A percentile compares a stretch with the other conserved stretches of the same genome.
phyloP scores from a whole-genome alignment of 2,888 invertebrate genomes.

The Andrena minutula region DNA sequence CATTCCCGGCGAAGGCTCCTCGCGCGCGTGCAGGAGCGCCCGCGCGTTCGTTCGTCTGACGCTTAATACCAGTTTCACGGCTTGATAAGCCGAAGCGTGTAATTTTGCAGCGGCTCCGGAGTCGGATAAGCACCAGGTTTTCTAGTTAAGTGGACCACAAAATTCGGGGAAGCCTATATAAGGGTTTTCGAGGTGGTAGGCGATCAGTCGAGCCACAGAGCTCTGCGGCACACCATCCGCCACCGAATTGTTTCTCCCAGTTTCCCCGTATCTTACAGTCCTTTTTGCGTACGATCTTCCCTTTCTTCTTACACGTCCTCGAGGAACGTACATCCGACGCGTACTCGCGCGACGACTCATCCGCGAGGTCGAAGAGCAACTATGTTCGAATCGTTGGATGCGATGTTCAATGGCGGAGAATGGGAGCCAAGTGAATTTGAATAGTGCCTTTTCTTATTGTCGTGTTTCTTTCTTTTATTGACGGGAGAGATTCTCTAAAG shows the following conservation, averaged over 20 bases:
- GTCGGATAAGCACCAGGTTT: slow-evolving; percentile 87
- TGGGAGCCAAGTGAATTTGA: neutral
- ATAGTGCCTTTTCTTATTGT: neutral
- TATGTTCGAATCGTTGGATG: too few species aligned
- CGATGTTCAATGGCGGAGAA: too few species aligned
- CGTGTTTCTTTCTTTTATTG: neutral
- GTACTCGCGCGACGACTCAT: neutral
- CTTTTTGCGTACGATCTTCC: neutral
- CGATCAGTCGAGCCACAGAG: slow-evolving; percentile 80
- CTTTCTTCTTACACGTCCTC: neutral
- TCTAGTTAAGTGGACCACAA: slow-evolving; percentile 88
- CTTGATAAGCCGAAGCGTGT: slow-evolving; percentile 87
- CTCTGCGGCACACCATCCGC: slow-evolving; percentile 74
- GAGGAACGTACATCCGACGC: neutral
- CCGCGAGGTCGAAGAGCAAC: neutral
- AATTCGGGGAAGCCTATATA: slow-evolving; percentile 88
- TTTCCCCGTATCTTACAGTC: neutral
- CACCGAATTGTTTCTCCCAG: slow-evolving; percentile 43
- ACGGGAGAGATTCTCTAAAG: neutral
- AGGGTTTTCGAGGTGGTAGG: slow-evolving; percentile 82
- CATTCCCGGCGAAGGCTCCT: slow-evolving; percentile 73
- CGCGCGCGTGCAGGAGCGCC: slow-evolving; percentile 74
- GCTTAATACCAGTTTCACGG: slow-evolving; percentile 86
- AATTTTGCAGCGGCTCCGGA: slow-evolving; percentile 87
- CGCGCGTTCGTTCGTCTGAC: slow-evolving; percentile 78